A percentile compares a stretch with the other conserved stretches of the same genome.
Conservation (phyloP, 2,797 vertebrate species). For the Taenioides sp. region DNA sequence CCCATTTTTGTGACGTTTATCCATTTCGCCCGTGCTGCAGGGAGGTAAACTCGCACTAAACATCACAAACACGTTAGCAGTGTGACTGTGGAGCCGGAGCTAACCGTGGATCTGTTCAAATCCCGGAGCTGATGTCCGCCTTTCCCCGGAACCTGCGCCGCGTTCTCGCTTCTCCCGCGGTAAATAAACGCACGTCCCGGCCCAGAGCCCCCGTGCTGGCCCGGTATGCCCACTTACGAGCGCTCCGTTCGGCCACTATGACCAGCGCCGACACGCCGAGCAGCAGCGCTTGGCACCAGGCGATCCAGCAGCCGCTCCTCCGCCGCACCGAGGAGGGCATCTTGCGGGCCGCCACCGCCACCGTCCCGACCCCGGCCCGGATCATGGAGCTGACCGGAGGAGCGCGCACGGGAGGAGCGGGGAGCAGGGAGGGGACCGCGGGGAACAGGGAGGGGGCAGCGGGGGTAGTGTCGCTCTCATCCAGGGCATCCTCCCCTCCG, state of each 20-base stretch:
- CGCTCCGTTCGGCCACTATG: constrained; percentile 77
- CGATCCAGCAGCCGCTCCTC: constrained; percentile 73
- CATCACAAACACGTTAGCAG: constrained; percentile 28
- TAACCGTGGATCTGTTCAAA: too few species aligned
- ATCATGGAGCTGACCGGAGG: constrained; percentile 52
- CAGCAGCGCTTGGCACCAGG: constrained; percentile 78
- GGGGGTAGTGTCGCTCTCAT: constrained; percentile 41
- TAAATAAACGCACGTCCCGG: neutral
- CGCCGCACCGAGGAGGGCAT: constrained; percentile 59
- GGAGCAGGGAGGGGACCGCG: neutral
- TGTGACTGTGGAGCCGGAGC: neutral
- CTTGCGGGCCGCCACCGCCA: constrained; percentile 46
- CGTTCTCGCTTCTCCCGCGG: neutral
- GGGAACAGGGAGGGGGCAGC: constrained; percentile 17
- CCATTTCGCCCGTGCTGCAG: neutral
- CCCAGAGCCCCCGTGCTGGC: neutral
- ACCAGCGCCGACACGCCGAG: constrained; percentile 77
- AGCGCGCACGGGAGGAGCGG: neutral
- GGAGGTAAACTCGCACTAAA: constrained; percentile 19
- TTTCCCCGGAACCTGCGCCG: neutral
- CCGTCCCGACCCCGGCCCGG: constrained; percentile 55
- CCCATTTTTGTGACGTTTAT: constrained; percentile 5
- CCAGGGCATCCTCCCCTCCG: constrained; percentile 61
- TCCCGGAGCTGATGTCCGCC: neutral
- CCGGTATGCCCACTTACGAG: constrained; percentile 75